Evolutionary conservation across 2,113 vertebrate genomes (phyloP).

Genomic region (Opisthocomus hoazin): DNA sequence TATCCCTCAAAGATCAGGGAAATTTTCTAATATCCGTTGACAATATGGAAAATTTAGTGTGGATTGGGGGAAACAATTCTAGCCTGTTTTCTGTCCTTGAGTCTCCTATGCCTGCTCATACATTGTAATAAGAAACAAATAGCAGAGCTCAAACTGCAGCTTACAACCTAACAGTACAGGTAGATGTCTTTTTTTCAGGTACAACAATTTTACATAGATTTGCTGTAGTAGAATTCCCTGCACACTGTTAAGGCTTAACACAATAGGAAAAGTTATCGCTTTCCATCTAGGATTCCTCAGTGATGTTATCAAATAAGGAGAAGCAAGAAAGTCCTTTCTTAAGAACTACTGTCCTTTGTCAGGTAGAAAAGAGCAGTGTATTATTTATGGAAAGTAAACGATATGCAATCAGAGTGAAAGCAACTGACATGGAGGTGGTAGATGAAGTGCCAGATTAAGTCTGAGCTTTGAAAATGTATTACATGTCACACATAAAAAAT

Average conservation of each 20-base stretch:
- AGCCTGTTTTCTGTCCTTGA: neutral
- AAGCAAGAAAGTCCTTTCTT: neutral
- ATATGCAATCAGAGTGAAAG: neutral
- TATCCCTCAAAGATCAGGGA: neutral
- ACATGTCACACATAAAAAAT: neutral
- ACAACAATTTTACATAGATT: neutral
- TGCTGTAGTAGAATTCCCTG: neutral
- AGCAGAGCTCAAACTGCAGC: neutral
- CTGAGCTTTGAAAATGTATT: neutral
- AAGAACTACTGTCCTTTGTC: neutral
- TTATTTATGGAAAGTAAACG: conserved; percentile 2
- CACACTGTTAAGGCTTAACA: neutral
- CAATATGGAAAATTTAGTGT: neutral
- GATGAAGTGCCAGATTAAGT: neutral
- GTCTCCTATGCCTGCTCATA: neutral
- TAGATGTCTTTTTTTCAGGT: neutral
- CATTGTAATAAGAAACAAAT: neutral
- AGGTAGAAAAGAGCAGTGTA: neutral
- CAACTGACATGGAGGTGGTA: neutral
- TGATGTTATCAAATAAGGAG: neutral
- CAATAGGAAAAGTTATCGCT: neutral
- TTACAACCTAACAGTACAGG: neutral
- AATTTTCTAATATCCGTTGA: neutral
- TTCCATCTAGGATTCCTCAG: neutral
- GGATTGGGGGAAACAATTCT: neutral